Evolutionary conservation across 1,140 invertebrate genomes (phyloP).

Genomic region (Marisa cornuarietis): DNA sequence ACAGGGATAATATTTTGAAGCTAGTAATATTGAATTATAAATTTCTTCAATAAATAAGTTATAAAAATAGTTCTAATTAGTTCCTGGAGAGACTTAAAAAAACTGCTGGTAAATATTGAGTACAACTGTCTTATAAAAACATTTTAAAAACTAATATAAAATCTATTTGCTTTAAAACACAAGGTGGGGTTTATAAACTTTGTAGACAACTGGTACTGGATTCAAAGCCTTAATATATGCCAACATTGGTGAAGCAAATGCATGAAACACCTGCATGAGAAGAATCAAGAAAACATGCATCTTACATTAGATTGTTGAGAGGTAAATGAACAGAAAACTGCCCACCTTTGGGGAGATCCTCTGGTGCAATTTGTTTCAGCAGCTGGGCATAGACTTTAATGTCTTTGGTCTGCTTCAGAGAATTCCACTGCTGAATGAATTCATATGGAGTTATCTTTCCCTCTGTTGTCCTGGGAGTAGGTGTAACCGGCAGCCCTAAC

Average conservation of each 20-base stretch:
- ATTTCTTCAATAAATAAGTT: too few species aligned
- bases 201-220: too few species aligned
- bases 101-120: too few species aligned
- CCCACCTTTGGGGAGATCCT: slow-evolving; percentile 56
- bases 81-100: too few species aligned
- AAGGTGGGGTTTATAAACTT: too few species aligned
- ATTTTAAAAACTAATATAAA: too few species aligned
- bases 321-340: not conserved
- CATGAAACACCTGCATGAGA: not conserved
- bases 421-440: slow-evolving; percentile 63
- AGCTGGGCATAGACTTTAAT: slow-evolving; percentile 56
- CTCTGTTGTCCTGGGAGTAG: slow-evolving; percentile 39
- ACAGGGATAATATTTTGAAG: too few species aligned
- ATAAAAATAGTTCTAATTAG: too few species aligned
- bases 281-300: not conserved
- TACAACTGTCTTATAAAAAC: too few species aligned
- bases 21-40: too few species aligned
- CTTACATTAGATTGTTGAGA: not conserved
- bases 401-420: slow-evolving; percentile 50
- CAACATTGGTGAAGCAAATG: not conserved
- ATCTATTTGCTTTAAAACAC: too few species aligned
- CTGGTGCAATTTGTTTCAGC: slow-evolving; percentile 54
- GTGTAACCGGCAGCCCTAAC: slow-evolving; percentile 36
- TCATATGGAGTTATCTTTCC: slow-evolving; percentile 61
- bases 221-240: not conserved